Evolutionary conservation across 2,797 vertebrate species (phyloP).

Genomic region (Eutrigla gurnardus): DNA sequence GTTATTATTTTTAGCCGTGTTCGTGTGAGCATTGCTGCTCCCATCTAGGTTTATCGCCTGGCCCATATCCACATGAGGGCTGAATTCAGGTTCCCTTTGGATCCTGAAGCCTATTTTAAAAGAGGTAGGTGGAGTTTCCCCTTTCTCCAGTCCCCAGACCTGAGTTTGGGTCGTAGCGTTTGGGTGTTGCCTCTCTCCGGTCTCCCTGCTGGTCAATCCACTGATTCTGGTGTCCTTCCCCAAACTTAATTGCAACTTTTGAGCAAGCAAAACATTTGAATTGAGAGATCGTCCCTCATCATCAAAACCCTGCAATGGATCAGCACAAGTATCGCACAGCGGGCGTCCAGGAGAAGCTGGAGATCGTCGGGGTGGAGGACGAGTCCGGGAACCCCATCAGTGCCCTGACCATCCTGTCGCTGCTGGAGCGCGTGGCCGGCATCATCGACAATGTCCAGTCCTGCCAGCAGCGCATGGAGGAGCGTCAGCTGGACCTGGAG

Average conservation of each 20-base stretch:
- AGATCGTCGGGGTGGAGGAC: conserved; percentile 86
- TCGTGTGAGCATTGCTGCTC: conserved; percentile 50
- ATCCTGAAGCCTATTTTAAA: conserved; percentile 82
- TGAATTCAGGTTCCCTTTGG: conserved; percentile 75
- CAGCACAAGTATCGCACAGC: conserved; percentile 68
- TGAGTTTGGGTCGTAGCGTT: conserved; percentile 74
- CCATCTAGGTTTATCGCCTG: conserved; percentile 39
- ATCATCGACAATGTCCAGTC: conserved; percentile 96
- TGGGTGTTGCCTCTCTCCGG: conserved; percentile 60
- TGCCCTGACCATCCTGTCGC: conserved; percentile 92
- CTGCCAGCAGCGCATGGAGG: conserved; percentile 95
- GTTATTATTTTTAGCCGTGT: conserved; percentile 82
- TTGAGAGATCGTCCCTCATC: neutral
- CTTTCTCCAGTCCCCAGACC: conserved; percentile 76
- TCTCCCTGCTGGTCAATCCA: conserved; percentile 40
- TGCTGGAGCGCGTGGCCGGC: conserved; percentile 95
- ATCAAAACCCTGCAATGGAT: conserved; percentile 61
- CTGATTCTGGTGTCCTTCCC: neutral
- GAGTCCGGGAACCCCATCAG: conserved; percentile 89
- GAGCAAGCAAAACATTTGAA: neutral
- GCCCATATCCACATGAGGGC: conserved; percentile 53
- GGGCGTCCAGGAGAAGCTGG: conserved; percentile 77
- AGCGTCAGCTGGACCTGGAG: conserved; percentile 93
- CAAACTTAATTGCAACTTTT: neutral
- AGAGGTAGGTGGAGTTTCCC: conserved; percentile 79